Evolutionary conservation across 2,888 invertebrate genomes (phyloP).

Genomic region (Arge pagana): DNA sequence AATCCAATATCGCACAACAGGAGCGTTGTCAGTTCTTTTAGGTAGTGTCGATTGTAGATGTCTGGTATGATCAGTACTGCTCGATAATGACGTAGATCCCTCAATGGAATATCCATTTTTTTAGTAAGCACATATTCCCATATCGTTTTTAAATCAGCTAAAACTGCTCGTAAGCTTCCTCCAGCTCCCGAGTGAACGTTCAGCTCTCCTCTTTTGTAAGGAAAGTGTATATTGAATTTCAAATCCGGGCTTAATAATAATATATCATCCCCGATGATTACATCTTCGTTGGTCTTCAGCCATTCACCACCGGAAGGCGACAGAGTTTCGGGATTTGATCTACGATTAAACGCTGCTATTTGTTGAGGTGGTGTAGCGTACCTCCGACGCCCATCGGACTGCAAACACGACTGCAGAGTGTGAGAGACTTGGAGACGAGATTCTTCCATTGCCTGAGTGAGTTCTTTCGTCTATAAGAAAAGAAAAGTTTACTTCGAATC

Average conservation of each 20-base stretch:
- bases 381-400: conserved; percentile 78
- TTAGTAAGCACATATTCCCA: conserved; percentile 83
- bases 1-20: conserved; percentile 83
- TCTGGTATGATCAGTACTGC: conserved; percentile 89
- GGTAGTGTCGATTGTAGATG: conserved; percentile 82
- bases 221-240: conserved; percentile 87
- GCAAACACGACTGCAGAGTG: conserved; percentile 83
- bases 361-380: conserved; percentile 89
- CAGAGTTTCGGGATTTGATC: conserved; percentile 73
- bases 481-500: neutral
- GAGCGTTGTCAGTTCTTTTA: conserved; percentile 82
- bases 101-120: conserved; percentile 72
- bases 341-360: conserved; percentile 84
- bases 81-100: conserved; percentile 76
- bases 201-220: conserved; percentile 84
- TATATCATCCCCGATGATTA: conserved; percentile 79
- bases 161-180: conserved; percentile 81
- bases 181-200: conserved; percentile 84
- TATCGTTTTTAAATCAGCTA: conserved; percentile 85
- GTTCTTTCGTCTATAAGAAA: conserved; percentile 63
- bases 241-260: conserved; percentile 70
- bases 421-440: conserved; percentile 82
- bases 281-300: conserved; percentile 68
- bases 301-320: conserved; percentile 65
- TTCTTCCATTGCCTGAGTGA: conserved; percentile 81